Evolutionary conservation across 92 coral and sea anemone genomes (phyloP).

Genomic region (Porites divaricata): DNA sequence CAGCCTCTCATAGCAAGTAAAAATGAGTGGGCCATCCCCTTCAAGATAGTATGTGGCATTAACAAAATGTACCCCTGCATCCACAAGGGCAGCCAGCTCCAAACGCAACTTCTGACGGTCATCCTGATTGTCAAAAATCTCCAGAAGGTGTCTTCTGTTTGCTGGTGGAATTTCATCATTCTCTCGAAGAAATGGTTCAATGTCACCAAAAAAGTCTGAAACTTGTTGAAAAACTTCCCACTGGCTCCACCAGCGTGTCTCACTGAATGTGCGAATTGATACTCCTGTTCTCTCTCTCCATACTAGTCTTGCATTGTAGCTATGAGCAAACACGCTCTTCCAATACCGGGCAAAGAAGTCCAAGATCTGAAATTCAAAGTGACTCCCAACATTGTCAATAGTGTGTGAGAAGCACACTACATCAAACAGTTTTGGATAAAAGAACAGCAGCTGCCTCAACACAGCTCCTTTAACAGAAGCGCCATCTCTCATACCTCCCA

Average conservation of each 20-base stretch:
- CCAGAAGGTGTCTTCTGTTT: constrained; percentile 47
- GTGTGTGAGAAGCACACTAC: constrained; percentile 56
- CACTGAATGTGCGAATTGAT: constrained; percentile 46
- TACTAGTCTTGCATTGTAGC: constrained; percentile 37
- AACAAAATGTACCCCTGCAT: constrained; percentile 62
- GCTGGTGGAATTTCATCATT: constrained; percentile 49
- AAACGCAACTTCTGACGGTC: constrained; percentile 39
- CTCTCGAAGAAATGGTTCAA: constrained; percentile 53
- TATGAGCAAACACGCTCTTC: constrained; percentile 54
- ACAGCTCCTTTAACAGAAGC: constrained; percentile 68
- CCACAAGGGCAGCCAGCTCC: constrained; percentile 58
- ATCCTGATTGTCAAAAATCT: constrained; percentile 54
- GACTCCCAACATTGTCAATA: constrained; percentile 57
- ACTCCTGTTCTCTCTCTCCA: constrained; percentile 49
- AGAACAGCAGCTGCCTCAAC: constrained; percentile 59
- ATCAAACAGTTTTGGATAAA: constrained; percentile 53
- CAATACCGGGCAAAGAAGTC: constrained; percentile 37
- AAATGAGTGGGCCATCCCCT: constrained; percentile 51
- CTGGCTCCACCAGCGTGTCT: constrained; percentile 59
- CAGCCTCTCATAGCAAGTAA: constrained; percentile 59
- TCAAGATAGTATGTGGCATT: constrained; percentile 53
- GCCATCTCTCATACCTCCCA: constrained; percentile 62
- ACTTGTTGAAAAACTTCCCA: constrained; percentile 57
- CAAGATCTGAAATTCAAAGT: constrained; percentile 48
- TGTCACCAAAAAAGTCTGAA: constrained; percentile 53